Evolutionary conservation across 2,888 invertebrate genomes (phyloP).

Genomic region (Drosophila pseudotalamancana): DNA sequence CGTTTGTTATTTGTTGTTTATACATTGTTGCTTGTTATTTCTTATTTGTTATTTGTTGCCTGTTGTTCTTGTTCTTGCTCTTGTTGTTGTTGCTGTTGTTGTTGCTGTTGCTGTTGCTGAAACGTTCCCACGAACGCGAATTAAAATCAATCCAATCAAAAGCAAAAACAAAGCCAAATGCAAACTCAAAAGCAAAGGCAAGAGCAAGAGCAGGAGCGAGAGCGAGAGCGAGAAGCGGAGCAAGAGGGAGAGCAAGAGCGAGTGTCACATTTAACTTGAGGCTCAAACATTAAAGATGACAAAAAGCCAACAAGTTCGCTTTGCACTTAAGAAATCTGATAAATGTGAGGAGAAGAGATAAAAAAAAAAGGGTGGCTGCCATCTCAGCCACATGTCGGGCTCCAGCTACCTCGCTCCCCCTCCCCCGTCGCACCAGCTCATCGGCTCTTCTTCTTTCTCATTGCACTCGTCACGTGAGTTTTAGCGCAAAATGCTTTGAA

Average conservation of each 20-base stretch:
- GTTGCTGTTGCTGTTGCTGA: no score
- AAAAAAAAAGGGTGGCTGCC: slow-evolving; percentile 23
- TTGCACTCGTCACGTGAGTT: slow-evolving; percentile 80
- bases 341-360: slow-evolving; percentile 20
- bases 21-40: no score
- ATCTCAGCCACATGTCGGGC: slow-evolving; percentile 15
- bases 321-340: slow-evolving; percentile 77
- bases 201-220: no score
- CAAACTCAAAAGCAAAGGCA: no score
- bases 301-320: slow-evolving; percentile 81
- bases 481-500: slow-evolving; percentile 76
- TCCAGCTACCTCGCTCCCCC: not conserved
- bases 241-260: slow-evolving; percentile 42
- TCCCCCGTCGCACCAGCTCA: not conserved
- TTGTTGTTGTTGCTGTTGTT: no score
- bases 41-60: no score
- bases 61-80: no score
- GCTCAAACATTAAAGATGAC: slow-evolving; percentile 80
- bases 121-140: slow-evolving; percentile 63
- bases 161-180: slow-evolving; percentile 4
- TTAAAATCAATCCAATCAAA: slow-evolving; percentile 49
- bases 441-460: slow-evolving; percentile 33
- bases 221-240: no score
- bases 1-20: slow-evolving; percentile 19
- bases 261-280: slow-evolving; percentile 80